Evolutionary conservation across 2,888 invertebrate genomes (phyloP).

Genomic region (Caenorhabditis sp.): DNA sequence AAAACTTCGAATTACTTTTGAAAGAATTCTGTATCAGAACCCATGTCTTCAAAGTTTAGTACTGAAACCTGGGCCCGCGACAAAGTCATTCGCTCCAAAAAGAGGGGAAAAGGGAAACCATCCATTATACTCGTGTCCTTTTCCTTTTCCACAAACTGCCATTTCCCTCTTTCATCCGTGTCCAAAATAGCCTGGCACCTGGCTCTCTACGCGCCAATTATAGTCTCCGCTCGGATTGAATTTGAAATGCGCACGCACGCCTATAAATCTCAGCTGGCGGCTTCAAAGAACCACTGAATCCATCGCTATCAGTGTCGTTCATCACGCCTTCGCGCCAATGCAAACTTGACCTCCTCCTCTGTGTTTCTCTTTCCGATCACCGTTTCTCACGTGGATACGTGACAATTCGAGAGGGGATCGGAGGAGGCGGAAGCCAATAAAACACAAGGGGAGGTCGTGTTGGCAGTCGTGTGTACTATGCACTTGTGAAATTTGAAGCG

Average conservation of each 20-base stretch:
- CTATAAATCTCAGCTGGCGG: neutral
- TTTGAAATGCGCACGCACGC: constrained; percentile 15
- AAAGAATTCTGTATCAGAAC: no score
- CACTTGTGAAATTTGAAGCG: constrained; percentile 43
- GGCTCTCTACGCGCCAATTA: constrained; percentile 2
- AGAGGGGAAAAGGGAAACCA: no score
- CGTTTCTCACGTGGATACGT: constrained; percentile 34
- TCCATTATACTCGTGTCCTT: neutral
- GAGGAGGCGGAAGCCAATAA: constrained; percentile 21
- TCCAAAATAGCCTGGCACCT: constrained; percentile 5
- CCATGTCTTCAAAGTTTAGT: no score
- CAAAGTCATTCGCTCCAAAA: no score
- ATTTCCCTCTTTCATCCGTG: neutral
- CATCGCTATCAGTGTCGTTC: constrained; percentile 1
- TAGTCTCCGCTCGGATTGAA: neutral
- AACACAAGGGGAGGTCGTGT: constrained; percentile 8
- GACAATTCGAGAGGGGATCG: no score
- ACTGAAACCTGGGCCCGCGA: no score
- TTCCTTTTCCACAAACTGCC: neutral
- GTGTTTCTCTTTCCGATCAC: neutral
- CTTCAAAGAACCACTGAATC: constrained; percentile 21
- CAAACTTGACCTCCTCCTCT: constrained; percentile 37
- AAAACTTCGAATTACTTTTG: no score
- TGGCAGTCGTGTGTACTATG: constrained; percentile 41
- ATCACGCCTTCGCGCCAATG: constrained; percentile 20